phyloP scores from a whole-genome alignment of 92 coral and sea anemone species.

The Zoanthus sociatus region DNA sequence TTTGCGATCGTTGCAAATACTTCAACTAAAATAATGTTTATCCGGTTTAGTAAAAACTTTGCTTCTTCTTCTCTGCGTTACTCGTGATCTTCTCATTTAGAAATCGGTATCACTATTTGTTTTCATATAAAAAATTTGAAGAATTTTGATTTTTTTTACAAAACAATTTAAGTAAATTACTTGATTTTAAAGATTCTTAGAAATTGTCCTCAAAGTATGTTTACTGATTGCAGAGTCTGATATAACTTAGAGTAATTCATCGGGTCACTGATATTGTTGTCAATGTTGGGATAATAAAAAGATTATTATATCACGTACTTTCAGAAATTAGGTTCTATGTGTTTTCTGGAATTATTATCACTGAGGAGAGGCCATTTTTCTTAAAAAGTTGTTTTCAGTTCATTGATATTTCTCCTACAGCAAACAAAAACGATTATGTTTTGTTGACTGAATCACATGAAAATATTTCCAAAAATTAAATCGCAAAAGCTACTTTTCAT shows the following conservation, averaged over 20 bases:
- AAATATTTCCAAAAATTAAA: neutral
- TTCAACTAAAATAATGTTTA: neutral
- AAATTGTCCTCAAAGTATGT: no score
- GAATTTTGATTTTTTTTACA: no score
- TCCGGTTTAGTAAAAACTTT: neutral
- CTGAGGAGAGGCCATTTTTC: neutral
- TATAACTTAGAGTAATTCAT: no score
- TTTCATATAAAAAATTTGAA: no score
- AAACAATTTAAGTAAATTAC: no score
- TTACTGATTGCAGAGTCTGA: no score
- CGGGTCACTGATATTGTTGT: no score
- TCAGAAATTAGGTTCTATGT: neutral
- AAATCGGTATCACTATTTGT: neutral
- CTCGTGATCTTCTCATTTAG: no score
- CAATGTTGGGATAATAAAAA: no score
- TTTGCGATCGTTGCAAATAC: neutral
- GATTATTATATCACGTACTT: neutral
- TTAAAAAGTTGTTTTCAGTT: conserved; percentile 10
- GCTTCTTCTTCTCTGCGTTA: neutral
- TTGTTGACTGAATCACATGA: neutral
- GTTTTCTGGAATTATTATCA: neutral
- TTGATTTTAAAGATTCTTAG: no score
- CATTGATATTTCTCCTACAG: neutral
- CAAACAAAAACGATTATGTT: neutral
- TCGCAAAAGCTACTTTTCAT: neutral